Conservation (phyloP, 2,797 vertebrate species). For the Ptychadena robeensis region DNA sequence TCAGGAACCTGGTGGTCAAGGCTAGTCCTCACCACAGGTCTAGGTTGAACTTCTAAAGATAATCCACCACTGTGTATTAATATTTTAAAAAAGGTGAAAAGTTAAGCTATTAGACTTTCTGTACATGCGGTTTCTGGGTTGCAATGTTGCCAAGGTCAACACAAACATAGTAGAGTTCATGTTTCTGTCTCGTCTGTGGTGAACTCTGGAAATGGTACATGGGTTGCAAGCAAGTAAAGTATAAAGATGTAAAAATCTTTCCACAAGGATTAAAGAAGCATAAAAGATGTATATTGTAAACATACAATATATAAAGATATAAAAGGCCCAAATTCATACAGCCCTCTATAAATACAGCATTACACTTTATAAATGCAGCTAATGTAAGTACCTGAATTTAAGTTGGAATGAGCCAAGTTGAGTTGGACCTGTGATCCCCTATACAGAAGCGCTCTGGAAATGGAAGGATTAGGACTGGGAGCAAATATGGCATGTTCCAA, state of each 20-base stretch:
- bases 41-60: slow-evolving; percentile 38
- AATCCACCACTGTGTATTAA: slow-evolving; percentile 72
- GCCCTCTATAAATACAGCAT: no score
- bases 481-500: no score
- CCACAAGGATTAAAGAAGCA: slow-evolving; percentile 1
- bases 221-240: slow-evolving; percentile 64
- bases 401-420: no score
- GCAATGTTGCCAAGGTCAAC: slow-evolving; percentile 75
- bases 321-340: no score
- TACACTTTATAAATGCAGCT: no score
- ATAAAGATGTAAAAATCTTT: slow-evolving; percentile 53
- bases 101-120: slow-evolving; percentile 85
- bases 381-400: no score
- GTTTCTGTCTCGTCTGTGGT: slow-evolving; percentile 78
- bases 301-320: no score
- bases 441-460: no score
- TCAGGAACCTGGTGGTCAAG: slow-evolving; percentile 25
- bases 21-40: slow-evolving; percentile 40
- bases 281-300: slow-evolving; percentile 5
- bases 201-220: slow-evolving; percentile 68
- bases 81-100: slow-evolving; percentile 75
- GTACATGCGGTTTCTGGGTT: slow-evolving; percentile 71
- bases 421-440: no score
- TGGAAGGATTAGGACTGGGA: no score
- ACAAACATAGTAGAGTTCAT: slow-evolving; percentile 67